Conservation (phyloP, 2,888 invertebrate genomes). For the Taenaris catops region DNA sequence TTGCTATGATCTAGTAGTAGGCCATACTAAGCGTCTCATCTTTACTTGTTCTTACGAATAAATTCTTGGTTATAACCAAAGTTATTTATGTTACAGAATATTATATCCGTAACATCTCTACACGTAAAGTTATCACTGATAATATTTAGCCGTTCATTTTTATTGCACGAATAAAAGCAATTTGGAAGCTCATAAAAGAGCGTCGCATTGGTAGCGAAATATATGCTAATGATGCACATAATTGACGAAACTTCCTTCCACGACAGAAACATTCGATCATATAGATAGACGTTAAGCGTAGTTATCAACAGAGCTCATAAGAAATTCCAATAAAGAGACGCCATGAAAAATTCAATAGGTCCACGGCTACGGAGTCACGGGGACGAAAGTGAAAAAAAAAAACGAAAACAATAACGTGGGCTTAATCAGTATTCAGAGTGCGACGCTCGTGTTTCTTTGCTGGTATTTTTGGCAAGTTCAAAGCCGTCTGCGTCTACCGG, state of each 20-base stretch:
- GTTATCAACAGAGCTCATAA: constrained; percentile 49
- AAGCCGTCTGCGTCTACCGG: constrained; percentile 34
- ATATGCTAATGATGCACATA: constrained; percentile 64
- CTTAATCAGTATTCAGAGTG: constrained; percentile 71
- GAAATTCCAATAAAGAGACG: constrained; percentile 54
- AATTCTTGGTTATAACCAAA: not conserved
- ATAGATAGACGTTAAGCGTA: constrained; percentile 48
- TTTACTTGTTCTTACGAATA: no score
- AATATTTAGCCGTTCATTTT: constrained; percentile 59
- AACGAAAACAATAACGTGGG: constrained; percentile 64
- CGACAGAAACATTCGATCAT: constrained; percentile 47
- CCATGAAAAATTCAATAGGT: constrained; percentile 74
- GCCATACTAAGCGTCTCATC: no score
- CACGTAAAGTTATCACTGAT: constrained; percentile 26
- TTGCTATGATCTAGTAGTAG: no score
- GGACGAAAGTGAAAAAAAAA: constrained; percentile 65
- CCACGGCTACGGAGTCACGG: constrained; percentile 38
- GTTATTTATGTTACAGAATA: constrained; percentile 1
- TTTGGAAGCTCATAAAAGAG: constrained; percentile 53
- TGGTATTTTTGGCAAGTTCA: constrained; percentile 70
- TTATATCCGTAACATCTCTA: constrained; percentile 5
- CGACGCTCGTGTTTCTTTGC: constrained; percentile 59
- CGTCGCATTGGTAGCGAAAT: constrained; percentile 58
- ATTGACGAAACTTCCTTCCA: constrained; percentile 64
- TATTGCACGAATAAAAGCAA: constrained; percentile 61